Evolutionary conservation across 2,797 vertebrate genomes (phyloP).

Genomic region (Enteromius paludinosus): DNA sequence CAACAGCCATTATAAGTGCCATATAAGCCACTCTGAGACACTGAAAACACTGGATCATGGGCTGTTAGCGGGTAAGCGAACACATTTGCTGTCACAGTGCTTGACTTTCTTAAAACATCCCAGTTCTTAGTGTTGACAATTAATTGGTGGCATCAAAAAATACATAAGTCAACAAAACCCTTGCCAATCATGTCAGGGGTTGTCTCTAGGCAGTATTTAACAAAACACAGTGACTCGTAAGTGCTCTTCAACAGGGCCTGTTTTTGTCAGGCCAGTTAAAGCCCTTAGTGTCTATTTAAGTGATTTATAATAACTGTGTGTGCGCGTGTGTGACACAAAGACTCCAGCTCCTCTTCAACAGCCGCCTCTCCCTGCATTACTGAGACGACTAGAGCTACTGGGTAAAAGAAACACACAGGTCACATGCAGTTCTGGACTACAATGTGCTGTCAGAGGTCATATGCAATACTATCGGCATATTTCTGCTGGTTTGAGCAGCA

Average conservation of each 20-base stretch:
- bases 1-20: no score
- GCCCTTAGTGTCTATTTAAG: conserved; percentile 49
- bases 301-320: conserved; percentile 49
- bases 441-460: not conserved
- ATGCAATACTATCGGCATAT: not conserved
- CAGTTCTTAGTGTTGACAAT: not conserved
- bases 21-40: not conserved
- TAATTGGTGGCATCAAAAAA: not conserved
- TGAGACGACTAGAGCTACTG: conserved; percentile 50
- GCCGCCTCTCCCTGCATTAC: conserved; percentile 55
- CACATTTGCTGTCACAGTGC: not conserved
- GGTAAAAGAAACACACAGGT: conserved; percentile 37
- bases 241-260: conserved; percentile 43
- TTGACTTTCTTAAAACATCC: not conserved
- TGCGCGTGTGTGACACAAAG: conserved; percentile 14
- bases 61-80: not conserved
- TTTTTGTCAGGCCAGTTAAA: not conserved
- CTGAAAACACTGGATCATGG: not conserved
- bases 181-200: conserved; percentile 1
- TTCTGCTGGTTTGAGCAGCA: conserved; percentile 7
- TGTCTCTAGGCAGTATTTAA: conserved; percentile 25
- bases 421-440: not conserved
- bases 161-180: not conserved
- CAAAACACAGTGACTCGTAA: conserved; percentile 28
- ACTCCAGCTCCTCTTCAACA: conserved; percentile 11